phyloP scores from a whole-genome alignment of 1,140 invertebrate species.

The Eueides isabella region DNA sequence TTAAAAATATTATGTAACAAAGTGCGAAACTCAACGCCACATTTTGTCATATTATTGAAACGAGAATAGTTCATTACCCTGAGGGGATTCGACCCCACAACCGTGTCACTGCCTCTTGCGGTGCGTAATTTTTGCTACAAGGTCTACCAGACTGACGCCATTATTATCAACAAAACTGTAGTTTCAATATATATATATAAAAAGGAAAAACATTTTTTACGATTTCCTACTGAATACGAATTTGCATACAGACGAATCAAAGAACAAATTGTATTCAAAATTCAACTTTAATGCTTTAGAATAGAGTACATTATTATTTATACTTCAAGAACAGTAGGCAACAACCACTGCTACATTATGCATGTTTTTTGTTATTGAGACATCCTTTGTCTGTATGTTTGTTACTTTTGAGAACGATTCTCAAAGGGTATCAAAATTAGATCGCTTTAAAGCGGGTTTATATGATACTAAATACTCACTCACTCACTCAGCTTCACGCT shows the following conservation, averaged over 20 bases:
- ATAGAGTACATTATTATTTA: not conserved
- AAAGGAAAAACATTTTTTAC: conserved; percentile 7
- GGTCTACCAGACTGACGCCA: not conserved
- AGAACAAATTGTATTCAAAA: not conserved
- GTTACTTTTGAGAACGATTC: conserved; percentile 10
- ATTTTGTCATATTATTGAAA: too few species aligned
- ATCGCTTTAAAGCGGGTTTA: not conserved
- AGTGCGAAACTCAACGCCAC: too few species aligned
- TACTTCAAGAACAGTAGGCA: not conserved
- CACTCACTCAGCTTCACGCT: too few species aligned
- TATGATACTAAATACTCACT: too few species aligned
- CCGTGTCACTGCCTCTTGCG: too few species aligned
- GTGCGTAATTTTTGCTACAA: too few species aligned
- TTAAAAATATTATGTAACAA: too few species aligned
- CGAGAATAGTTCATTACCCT: too few species aligned
- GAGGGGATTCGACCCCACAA: too few species aligned
- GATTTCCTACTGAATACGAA: conserved; percentile 9
- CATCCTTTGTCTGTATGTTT: conserved; percentile 16
- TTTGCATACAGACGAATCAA: conserved; percentile 15
- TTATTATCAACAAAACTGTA: not conserved
- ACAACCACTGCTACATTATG: conserved; percentile 6
- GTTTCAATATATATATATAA: conserved; percentile 5
- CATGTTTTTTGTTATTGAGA: conserved; percentile 14
- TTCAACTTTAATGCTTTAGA: not conserved
- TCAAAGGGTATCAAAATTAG: not conserved